Percentiles rank a stretch among this genome's conserved stretches.
phyloP scores from a whole-genome alignment of 2,888 invertebrate genomes.

The Mayetiola destructor region DNA sequence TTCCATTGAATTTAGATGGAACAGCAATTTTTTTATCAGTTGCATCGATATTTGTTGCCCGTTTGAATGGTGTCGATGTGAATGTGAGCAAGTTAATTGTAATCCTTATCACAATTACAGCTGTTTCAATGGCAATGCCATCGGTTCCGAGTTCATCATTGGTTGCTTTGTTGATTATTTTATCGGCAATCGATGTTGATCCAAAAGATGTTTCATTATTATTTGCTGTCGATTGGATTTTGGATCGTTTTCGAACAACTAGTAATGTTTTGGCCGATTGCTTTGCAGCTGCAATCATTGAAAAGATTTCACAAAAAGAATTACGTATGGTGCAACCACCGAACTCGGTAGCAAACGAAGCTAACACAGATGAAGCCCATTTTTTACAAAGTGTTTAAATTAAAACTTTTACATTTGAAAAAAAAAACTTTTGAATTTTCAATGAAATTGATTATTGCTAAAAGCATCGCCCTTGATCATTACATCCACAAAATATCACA shows the following conservation, averaged over 20 bases:
- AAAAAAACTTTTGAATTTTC: not conserved
- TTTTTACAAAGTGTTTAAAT: not conserved
- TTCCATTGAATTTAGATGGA: conserved; percentile 87
- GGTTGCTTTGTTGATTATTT: conserved; percentile 62
- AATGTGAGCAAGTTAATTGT: conserved; percentile 74
- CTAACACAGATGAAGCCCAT: too few relatives aligned
- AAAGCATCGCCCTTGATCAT: too few relatives aligned
- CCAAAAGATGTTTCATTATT: conserved; percentile 65
- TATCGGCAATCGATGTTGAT: conserved; percentile 70
- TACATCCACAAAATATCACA: too few relatives aligned
- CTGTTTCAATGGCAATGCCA: conserved; percentile 77
- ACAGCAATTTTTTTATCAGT: conserved; percentile 79
- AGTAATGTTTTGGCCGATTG: conserved; percentile 82
- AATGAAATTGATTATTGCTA: too few relatives aligned
- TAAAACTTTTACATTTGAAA: not conserved
- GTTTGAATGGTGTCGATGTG: conserved; percentile 69
- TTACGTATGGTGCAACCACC: too few relatives aligned
- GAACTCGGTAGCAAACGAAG: conserved; percentile 60
- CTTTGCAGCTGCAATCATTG: conserved; percentile 73
- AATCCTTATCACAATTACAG: conserved; percentile 69
- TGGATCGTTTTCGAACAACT: conserved; percentile 77
- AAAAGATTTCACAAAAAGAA: conserved; percentile 67
- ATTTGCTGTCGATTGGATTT: conserved; percentile 81
- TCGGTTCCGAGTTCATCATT: conserved; percentile 77
- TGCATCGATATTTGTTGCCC: conserved; percentile 72